Evolutionary conservation across 2,113 vertebrate species (phyloP).

Genomic region (Pholis gunnellus): DNA sequence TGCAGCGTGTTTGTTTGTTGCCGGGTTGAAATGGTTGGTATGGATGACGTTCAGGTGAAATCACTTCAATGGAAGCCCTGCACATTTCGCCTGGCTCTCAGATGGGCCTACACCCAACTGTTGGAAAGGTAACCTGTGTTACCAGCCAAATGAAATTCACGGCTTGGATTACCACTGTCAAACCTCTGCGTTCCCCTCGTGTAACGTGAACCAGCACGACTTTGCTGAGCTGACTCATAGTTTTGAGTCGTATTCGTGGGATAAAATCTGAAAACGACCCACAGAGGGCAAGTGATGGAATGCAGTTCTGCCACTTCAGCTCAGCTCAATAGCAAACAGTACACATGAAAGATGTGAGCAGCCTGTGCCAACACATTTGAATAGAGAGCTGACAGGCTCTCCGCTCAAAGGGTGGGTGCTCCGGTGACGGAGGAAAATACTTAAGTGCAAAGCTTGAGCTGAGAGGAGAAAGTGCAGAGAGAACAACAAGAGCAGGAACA

Average conservation of each 20-base stretch:
- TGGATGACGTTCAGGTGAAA: slow-evolving; percentile 18
- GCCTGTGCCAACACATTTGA: slow-evolving; percentile 25
- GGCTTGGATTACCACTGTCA: background rate
- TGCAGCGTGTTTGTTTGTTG: background rate
- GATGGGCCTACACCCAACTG: background rate
- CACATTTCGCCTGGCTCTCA: background rate
- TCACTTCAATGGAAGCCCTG: slow-evolving; percentile 17
- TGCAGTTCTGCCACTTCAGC: slow-evolving; percentile 63
- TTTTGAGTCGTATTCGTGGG: background rate
- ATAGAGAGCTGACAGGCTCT: slow-evolving; percentile 6
- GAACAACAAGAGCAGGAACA: slow-evolving; percentile 3
- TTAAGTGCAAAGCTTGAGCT: background rate
- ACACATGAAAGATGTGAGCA: slow-evolving; percentile 24
- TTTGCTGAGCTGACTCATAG: background rate
- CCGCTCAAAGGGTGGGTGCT: background rate
- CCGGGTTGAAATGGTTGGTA: slow-evolving; percentile 3
- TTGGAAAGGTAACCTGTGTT: background rate
- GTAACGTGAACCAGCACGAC: slow-evolving; percentile 1
- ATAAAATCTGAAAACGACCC: slow-evolving; percentile 27
- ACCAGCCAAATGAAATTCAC: background rate
- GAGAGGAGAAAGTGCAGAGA: background rate
- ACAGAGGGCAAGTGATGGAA: slow-evolving; percentile 43
- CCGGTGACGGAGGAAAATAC: background rate
- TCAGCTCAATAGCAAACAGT: slow-evolving; percentile 18
- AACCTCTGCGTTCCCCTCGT: background rate